Base-by-base conservation (phyloP, 2,888 invertebrate genomes). In the Polymixis lichenea region DNA sequence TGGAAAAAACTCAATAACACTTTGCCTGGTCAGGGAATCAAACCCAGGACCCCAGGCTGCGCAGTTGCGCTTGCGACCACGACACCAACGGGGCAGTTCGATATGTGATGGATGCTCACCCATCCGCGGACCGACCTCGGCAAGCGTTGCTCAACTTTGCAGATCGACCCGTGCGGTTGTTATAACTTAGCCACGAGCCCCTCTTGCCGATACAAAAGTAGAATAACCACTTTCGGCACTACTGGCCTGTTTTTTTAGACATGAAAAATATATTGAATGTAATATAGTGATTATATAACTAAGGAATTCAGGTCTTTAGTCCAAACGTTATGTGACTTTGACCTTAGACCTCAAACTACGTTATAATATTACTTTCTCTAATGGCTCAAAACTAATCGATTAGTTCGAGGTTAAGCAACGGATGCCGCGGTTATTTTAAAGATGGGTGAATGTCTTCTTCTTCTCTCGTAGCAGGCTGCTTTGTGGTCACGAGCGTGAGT, bases 261-360 rank as follows among this genome's bases (percentile, higher is more conserved):
- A 72, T 51, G 60, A 51, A 74, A 60, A 74, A 74, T 74, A 28
- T 61, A 9, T 53, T 46, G 17, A 49, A 46, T 2, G 2, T 46
- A 13, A 38, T 55, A 56, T 25, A 22, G 38, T 11, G 11, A 32
- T 1, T 1, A 78, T 15, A n/a, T 78, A 71, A 78, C 49, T 17
- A 38, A 71, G 3, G 65, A 55, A 78, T 78, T 65, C 49, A 78
- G 78, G 78, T 78, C 22, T 65, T 15, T 19, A 71, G 78, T 65
- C 4, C 78, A 78, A 53, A 25, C 7, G 71, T 78, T 78, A 77
- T 60, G n/a, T 15, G 71, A 19, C 22, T 78, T 72, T 78, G 80
- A 78, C 72, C 79, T 73, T 72, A 32, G 46, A 78, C 78, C 78
- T 38, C 38, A 15, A 15, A 19, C 65, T 19, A 28, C n/a, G 17